phyloP scores from a whole-genome alignment of 2,888 invertebrate genomes.

The Torymus aiolomorphi region DNA sequence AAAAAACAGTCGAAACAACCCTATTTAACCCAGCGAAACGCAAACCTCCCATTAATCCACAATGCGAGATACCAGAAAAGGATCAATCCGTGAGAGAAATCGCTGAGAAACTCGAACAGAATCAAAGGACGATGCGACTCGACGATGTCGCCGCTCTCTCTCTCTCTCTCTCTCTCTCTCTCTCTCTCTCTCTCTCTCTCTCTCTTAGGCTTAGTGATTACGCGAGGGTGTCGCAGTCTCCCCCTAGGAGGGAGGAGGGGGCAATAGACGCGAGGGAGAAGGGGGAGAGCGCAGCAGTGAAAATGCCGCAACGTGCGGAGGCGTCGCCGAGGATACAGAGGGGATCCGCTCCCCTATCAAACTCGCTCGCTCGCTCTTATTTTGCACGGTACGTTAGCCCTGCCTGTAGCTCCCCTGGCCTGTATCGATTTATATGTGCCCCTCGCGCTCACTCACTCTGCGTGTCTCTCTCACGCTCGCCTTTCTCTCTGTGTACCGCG shows the following conservation, averaged over 20 bases:
- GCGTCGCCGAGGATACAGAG: background rate
- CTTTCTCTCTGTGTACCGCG: slow-evolving; percentile 8
- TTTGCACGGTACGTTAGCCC: slow-evolving; percentile 6
- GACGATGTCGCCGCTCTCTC: too few relatives aligned
- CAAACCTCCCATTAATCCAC: too few relatives aligned
- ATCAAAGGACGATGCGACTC: too few relatives aligned
- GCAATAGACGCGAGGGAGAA: background rate
- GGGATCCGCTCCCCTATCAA: background rate
- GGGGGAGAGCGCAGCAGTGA: background rate
- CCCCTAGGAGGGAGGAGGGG: background rate
- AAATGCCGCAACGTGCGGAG: slow-evolving; percentile 29
- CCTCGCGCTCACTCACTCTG: background rate
- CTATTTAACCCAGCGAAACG: too few relatives aligned
- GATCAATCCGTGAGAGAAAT: too few relatives aligned
- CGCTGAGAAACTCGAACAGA: too few relatives aligned
- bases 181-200: too few relatives aligned
- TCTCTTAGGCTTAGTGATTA: slow-evolving; percentile 2
- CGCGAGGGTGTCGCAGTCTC: background rate
- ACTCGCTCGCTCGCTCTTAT: slow-evolving; percentile 12
- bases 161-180: too few relatives aligned
- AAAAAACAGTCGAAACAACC: too few relatives aligned
- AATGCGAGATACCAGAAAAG: too few relatives aligned
- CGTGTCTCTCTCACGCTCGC: background rate
- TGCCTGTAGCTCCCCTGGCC: background rate
- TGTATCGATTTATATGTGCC: slow-evolving; percentile 12